Percentiles rank a stretch among this genome's conserved stretches.
Evolutionary conservation across 2,113 vertebrate species (phyloP).

Genomic region (Morone chrysops): DNA sequence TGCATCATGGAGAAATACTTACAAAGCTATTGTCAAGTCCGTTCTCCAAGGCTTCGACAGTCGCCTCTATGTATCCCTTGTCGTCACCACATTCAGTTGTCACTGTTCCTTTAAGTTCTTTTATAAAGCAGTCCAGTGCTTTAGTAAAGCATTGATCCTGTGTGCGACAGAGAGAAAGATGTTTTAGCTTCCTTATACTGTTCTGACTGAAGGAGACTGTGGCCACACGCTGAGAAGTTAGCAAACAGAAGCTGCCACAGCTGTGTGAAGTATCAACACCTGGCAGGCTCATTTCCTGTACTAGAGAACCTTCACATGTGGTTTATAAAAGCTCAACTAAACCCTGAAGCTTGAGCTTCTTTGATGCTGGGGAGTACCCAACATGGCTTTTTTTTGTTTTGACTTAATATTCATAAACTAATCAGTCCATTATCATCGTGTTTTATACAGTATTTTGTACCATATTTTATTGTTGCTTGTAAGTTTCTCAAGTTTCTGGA

Average conservation of each 20-base stretch:
- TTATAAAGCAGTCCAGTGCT: constrained; percentile 70
- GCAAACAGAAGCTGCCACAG: constrained; percentile 14
- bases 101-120: constrained; percentile 37
- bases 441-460: not conserved
- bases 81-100: rapidly evolving
- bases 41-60: rapidly evolving
- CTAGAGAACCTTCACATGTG: constrained; percentile 73
- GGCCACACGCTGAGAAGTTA: constrained; percentile 36
- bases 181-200: constrained; percentile 26
- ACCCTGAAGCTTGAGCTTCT: constrained; percentile 37
- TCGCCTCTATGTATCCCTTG: rapidly evolving
- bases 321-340: constrained; percentile 59
- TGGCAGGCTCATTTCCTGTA: constrained; percentile 73
- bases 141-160: constrained; percentile 40
- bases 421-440: not conserved
- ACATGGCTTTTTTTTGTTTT: not conserved
- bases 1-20: constrained; percentile 23
- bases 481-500: not conserved
- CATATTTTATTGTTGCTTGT: not conserved
- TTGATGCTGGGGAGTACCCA: constrained; percentile 47
- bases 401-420: not conserved
- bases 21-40: not conserved
- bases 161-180: constrained; percentile 29
- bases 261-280: constrained; percentile 60
- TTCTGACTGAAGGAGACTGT: constrained; percentile 31